phyloP scores from a whole-genome alignment of 2,113 vertebrate genomes.

The Crocuta crocuta region DNA sequence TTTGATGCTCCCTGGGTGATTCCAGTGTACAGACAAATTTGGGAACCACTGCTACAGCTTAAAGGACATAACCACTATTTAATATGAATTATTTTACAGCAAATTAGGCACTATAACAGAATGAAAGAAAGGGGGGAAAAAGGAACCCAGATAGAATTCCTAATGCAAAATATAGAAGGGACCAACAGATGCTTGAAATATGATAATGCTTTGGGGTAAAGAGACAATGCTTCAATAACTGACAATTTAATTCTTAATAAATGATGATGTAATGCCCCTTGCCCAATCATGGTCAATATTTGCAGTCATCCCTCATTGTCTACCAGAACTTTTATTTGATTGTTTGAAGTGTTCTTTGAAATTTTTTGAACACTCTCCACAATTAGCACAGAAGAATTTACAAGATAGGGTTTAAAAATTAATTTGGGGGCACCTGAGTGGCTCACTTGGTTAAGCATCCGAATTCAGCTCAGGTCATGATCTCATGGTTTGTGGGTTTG shows the following conservation, averaged over 20 bases:
- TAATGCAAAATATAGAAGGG: neutral
- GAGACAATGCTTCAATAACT: neutral
- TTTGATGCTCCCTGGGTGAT: neutral
- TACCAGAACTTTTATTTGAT: neutral
- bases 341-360: neutral
- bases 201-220: neutral
- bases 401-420: neutral
- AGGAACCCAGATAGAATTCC: neutral
- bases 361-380: neutral
- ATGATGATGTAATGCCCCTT: neutral
- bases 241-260: neutral
- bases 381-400: neutral
- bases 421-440: neutral
- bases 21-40: neutral
- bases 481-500: no score
- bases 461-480: no score
- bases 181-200: neutral
- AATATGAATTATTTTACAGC: slow-evolving; percentile 3
- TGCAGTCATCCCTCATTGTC: neutral
- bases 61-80: neutral
- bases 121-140: neutral
- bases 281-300: neutral
- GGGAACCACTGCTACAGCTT: neutral
- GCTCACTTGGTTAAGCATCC: no score
- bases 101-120: neutral